Evolutionary conservation across 1,140 invertebrate genomes (phyloP).

Genomic region (Drosophila ironensis): DNA sequence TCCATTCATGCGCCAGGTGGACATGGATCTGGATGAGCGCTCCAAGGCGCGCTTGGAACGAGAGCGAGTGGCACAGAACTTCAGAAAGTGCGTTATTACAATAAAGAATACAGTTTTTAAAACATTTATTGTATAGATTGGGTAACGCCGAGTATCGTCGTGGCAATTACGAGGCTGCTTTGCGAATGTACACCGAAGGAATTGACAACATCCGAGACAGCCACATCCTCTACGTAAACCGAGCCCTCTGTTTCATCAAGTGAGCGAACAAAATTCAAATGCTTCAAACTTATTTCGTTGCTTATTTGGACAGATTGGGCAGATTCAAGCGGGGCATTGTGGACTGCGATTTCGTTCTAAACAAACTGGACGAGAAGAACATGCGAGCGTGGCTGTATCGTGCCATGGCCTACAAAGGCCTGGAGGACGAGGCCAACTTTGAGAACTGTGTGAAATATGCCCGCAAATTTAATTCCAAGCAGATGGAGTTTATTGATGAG

Average conservation of each 20-base stretch:
- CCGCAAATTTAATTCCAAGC: constrained; percentile 81
- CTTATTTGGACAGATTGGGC: constrained; percentile 36
- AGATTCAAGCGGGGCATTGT: constrained; percentile 75
- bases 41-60: constrained; percentile 86
- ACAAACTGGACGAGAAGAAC: constrained; percentile 81
- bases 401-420: constrained; percentile 70
- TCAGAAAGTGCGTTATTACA: constrained; percentile 55
- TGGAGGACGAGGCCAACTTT: constrained; percentile 69
- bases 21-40: constrained; percentile 87
- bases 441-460: constrained; percentile 79
- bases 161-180: constrained; percentile 87
- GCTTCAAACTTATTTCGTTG: not conserved
- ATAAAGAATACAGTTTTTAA: not conserved
- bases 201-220: constrained; percentile 89
- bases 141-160: constrained; percentile 86
- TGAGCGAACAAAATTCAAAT: constrained; percentile 7
- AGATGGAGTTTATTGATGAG: constrained; percentile 70
- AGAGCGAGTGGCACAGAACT: constrained; percentile 81
- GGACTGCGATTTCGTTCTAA: constrained; percentile 78
- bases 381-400: constrained; percentile 78
- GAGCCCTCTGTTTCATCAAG: constrained; percentile 85
- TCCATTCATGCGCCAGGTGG: constrained; percentile 88
- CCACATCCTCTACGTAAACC: constrained; percentile 88
- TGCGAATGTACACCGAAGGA: constrained; percentile 88
- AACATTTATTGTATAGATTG: constrained; percentile 28